phyloP scores from a whole-genome alignment of 2,113 vertebrate species.

The Caranx melampygus region DNA sequence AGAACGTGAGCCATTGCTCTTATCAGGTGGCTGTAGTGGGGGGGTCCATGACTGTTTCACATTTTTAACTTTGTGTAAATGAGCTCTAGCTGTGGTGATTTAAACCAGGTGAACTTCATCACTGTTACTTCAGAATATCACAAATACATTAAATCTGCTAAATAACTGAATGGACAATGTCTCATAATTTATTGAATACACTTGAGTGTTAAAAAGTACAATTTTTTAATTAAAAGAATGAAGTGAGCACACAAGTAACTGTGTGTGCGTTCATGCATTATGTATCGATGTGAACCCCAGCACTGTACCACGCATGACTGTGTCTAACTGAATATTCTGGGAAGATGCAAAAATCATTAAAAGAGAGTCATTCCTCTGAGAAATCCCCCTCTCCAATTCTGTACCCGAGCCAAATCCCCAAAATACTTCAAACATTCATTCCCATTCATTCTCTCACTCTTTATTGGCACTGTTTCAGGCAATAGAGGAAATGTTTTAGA shows the following conservation, averaged over 20 bases:
- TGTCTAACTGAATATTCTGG: slow-evolving; percentile 52
- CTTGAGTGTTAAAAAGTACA: neutral
- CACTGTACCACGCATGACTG: slow-evolving; percentile 22
- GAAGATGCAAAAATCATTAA: slow-evolving; percentile 68
- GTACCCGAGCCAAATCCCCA: slow-evolving; percentile 64
- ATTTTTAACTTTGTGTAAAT: neutral
- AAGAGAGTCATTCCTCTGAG: slow-evolving; percentile 61
- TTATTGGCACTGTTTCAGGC: slow-evolving; percentile 55
- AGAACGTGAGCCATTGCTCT: slow-evolving; percentile 27
- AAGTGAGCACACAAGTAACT: neutral
- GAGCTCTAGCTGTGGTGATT: neutral
- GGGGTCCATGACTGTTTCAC: neutral
- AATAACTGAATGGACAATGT: neutral
- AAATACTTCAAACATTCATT: slow-evolving; percentile 71
- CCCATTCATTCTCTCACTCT: slow-evolving; percentile 22
- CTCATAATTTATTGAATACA: neutral
- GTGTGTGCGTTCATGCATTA: slow-evolving; percentile 18
- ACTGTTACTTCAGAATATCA: neutral
- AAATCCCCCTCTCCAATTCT: slow-evolving; percentile 44
- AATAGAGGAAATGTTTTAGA: slow-evolving; percentile 59
- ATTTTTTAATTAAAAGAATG: slow-evolving; percentile 13
- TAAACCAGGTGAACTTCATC: neutral
- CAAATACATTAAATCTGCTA: neutral
- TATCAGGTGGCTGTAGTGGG: neutral
- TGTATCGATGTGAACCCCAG: slow-evolving; percentile 15